Evolutionary conservation across 2,113 vertebrate species (phyloP).

Genomic region (Myotis davidii): DNA sequence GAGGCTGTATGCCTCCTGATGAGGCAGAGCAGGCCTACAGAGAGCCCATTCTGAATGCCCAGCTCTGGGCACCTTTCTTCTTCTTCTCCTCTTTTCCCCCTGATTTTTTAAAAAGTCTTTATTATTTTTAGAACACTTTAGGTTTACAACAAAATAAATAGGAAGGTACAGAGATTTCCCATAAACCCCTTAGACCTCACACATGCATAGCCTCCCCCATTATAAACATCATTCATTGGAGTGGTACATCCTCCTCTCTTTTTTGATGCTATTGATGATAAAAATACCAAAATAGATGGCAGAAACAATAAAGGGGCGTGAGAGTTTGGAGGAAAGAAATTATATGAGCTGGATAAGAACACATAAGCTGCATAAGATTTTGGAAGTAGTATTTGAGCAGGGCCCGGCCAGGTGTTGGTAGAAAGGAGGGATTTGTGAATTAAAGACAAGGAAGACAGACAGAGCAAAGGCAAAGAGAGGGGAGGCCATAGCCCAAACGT

Average conservation of each 20-base stretch:
- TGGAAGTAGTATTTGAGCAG: neutral
- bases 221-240: too few relatives aligned
- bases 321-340: neutral
- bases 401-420: neutral
- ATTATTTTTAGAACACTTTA: too few relatives aligned
- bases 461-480: neutral
- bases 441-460: neutral
- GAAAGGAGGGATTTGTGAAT: neutral
- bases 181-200: too few relatives aligned
- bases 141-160: too few relatives aligned
- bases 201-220: too few relatives aligned
- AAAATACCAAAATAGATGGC: neutral
- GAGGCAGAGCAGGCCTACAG: neutral
- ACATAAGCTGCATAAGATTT: neutral
- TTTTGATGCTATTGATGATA: neutral
- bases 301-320: neutral
- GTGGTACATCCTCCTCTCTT: too few relatives aligned
- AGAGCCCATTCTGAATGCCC: neutral
- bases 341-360: neutral
- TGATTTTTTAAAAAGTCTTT: too few relatives aligned
- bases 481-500: neutral
- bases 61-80: neutral
- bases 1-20: neutral
- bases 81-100: neutral
- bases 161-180: too few relatives aligned